Base-by-base conservation (phyloP, 2,797 vertebrate species). In the Tokudaia muenninki region DNA sequence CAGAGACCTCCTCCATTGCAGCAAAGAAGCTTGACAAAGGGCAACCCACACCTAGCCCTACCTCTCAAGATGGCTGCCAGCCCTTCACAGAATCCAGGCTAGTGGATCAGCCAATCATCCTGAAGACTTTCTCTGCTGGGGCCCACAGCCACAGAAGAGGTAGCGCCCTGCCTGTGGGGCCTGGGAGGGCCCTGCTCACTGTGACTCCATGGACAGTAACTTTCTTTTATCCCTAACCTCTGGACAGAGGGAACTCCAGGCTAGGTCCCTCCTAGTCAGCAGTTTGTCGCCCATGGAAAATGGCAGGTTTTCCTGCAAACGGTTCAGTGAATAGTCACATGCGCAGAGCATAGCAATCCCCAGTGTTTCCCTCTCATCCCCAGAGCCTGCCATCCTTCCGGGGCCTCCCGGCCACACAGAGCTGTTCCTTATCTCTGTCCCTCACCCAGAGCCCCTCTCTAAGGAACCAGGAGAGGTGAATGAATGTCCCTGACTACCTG, bases 401-500 rank as follows among this genome's bases (percentile, higher is more conserved):
- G 34, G 37, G 55, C 26, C 34, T 70, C 84, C 12, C 1, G 72
- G 57, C 70, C 70, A 70, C 67, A 8, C 0, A 0, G 65, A 93
- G 22, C 77, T 50, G 21, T 14, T 44, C 87, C 55, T 82, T 70
- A 87, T 81, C 34, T 63, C 22, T 37, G 41, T 44, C 19, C 13
- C 1, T 67, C 47, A 26, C 21, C 6, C 70, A 67, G 61, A 93
- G 21, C 3, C n/a, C 44, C 47, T 72, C 74, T 8, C 67, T 31
- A 75, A 74, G 67, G 89, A 88, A 29, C 29, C 26, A 26, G 14
- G 22, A 82, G 26, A 87, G 26, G 12, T 17, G 22, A 14, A 31
- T 19, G 16, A 1, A 34, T 0, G 5, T 4, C 1, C 41, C 52
- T 50, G 9, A 37, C 26, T 50, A 29, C 0, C 24, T 3, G 0